A percentile compares a stretch with the other conserved stretches of the same genome.
Evolutionary conservation across 2,113 vertebrate species (phyloP).

Genomic region (Sapayoa aenigma): DNA sequence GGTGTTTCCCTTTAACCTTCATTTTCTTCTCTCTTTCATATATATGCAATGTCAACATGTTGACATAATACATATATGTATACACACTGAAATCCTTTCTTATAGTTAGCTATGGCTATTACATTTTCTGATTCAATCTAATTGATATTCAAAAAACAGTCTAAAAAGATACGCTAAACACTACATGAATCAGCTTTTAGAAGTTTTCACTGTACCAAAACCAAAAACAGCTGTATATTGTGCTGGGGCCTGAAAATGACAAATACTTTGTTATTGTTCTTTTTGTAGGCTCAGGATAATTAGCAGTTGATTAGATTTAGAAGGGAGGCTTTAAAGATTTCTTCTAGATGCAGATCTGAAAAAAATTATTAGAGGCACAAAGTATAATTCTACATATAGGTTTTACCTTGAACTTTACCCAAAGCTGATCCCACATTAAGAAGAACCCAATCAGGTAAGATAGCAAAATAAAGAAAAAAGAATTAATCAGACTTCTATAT

Average conservation of each 20-base stretch:
- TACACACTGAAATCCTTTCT: not conserved
- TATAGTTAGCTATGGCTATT: not conserved
- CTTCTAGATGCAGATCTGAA: not conserved
- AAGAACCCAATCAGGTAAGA: not conserved
- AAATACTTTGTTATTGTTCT: slow-evolving; percentile 50
- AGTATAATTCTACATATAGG: not conserved
- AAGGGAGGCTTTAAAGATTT: not conserved
- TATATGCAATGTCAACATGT: not conserved
- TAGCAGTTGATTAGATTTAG: slow-evolving; percentile 3
- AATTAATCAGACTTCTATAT: not conserved
- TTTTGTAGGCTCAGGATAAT: slow-evolving; percentile 40
- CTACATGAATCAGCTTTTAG: slow-evolving; percentile 38
- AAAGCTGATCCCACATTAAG: not conserved
- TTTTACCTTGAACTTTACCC: slow-evolving; percentile 7
- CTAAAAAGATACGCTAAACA: slow-evolving; percentile 22
- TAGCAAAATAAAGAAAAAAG: not conserved
- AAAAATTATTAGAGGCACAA: not conserved
- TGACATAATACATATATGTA: not conserved
- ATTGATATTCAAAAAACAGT: slow-evolving; percentile 38
- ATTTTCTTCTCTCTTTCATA: not conserved
- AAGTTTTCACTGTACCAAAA: slow-evolving; percentile 14
- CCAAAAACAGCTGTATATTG: not conserved
- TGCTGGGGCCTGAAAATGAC: not conserved
- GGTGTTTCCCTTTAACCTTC: not conserved
- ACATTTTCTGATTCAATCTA: slow-evolving; percentile 37